phyloP scores from a whole-genome alignment of 2,113 vertebrate species.

The Megaceryle maxima region DNA sequence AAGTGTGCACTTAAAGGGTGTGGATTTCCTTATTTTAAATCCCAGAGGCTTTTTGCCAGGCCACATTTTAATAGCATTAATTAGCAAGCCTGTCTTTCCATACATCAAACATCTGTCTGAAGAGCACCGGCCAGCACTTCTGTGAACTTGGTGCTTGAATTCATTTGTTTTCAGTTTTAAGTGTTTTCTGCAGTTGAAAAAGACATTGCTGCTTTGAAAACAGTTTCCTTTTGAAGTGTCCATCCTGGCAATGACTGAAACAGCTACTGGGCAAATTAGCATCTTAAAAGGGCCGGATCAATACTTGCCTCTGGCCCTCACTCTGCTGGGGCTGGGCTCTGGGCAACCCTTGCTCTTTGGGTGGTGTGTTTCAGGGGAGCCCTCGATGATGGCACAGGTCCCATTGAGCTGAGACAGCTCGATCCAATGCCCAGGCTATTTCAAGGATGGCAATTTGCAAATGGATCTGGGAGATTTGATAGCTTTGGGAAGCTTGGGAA shows the following conservation, averaged over 20 bases:
- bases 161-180: conserved; percentile 69
- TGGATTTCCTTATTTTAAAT: conserved; percentile 39
- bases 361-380: conserved; percentile 28
- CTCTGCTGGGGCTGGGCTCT: neutral
- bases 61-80: conserved; percentile 40
- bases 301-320: conserved; percentile 69
- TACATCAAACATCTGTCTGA: conserved; percentile 28
- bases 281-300: conserved; percentile 88
- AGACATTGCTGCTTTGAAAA: conserved; percentile 77
- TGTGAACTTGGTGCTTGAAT: conserved; percentile 67
- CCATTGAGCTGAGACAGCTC: conserved; percentile 32
- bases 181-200: conserved; percentile 69
- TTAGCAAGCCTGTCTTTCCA: conserved; percentile 46
- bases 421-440: conserved; percentile 53
- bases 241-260: conserved; percentile 78
- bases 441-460: conserved; percentile 69
- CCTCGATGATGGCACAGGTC: neutral
- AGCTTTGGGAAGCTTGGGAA: conserved; percentile 61
- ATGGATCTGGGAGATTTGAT: conserved; percentile 64
- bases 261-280: conserved; percentile 83
- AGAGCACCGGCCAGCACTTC: neutral
- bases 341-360: neutral
- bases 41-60: neutral
- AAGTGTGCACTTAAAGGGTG: neutral
- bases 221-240: conserved; percentile 84